Evolutionary conservation across 2,113 vertebrate genomes (phyloP).

Genomic region (Lamprotornis superbus): DNA sequence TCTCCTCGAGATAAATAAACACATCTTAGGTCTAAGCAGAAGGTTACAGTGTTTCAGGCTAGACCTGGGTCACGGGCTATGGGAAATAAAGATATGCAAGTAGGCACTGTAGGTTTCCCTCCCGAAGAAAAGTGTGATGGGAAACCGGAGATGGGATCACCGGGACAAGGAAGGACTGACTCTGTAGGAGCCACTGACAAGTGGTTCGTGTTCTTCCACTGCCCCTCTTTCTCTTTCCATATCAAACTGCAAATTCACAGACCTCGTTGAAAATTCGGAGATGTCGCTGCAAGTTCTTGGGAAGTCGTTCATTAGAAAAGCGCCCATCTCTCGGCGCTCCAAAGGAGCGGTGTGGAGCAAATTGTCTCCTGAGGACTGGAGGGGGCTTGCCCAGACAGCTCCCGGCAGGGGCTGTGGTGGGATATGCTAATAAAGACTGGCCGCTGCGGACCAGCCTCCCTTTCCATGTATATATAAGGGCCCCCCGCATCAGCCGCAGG

Average conservation of each 20-base stretch:
- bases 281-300: background rate
- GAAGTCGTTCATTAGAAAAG: background rate
- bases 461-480: conserved; percentile 84
- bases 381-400: conserved; percentile 66
- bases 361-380: conserved; percentile 37
- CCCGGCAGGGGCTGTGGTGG: conserved; percentile 73
- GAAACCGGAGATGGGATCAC: background rate
- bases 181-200: background rate
- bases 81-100: background rate
- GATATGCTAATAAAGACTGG: conserved; percentile 89
- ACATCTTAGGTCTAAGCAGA: background rate
- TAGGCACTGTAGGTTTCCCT: background rate
- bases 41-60: background rate
- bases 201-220: accelerated
- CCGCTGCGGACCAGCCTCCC: conserved; percentile 82
- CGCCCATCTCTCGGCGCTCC: conserved; percentile 16
- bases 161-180: background rate
- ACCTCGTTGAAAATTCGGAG: background rate
- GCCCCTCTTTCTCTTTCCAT: background rate
- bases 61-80: background rate
- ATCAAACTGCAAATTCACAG: background rate
- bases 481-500: conserved; percentile 70
- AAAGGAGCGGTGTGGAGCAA: conserved; percentile 40
- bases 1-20: background rate
- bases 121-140: background rate